Conservation (phyloP, 2,797 vertebrate species). For the Pseudotriccus pelzelni region DNA sequence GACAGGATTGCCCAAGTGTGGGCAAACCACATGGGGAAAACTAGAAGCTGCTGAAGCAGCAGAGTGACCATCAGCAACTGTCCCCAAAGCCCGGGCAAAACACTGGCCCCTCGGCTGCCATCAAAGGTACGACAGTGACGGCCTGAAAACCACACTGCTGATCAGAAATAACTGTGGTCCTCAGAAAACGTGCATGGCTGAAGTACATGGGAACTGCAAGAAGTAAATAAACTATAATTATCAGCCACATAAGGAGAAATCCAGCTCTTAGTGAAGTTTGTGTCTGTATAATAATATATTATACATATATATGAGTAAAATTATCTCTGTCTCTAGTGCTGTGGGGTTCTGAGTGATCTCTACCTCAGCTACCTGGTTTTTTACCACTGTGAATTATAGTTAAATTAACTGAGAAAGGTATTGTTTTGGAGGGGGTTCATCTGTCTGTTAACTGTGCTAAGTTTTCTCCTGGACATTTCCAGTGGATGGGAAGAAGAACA, state of each 20-base stretch:
- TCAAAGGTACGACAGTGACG: not conserved
- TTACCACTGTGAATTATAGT: not conserved
- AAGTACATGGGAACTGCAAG: not conserved
- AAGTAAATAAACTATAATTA: not conserved
- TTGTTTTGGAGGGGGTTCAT: not conserved
- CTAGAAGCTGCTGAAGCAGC: constrained; percentile 53
- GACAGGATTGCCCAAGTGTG: constrained; percentile 21
- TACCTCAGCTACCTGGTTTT: not conserved
- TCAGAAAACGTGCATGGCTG: not conserved
- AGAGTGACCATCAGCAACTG: not conserved
- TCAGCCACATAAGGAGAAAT: not conserved
- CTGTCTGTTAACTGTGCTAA: not conserved
- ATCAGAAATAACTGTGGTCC: not conserved
- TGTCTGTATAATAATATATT: not conserved
- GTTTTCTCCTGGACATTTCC: not conserved
- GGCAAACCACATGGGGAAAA: not conserved
- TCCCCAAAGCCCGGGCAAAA: not conserved
- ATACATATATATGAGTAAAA: not conserved
- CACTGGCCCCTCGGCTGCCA: not conserved
- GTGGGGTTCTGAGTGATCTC: not conserved
- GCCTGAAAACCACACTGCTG: not conserved
- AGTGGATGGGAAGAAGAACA: not conserved
- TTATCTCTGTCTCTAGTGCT: not conserved
- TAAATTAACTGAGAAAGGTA: not conserved
- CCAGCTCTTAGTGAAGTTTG: not conserved